A percentile compares a stretch with the other conserved stretches of the same genome.
Evolutionary conservation across 2,113 vertebrate genomes (phyloP).

Genomic region (Calyptomena viridis): DNA sequence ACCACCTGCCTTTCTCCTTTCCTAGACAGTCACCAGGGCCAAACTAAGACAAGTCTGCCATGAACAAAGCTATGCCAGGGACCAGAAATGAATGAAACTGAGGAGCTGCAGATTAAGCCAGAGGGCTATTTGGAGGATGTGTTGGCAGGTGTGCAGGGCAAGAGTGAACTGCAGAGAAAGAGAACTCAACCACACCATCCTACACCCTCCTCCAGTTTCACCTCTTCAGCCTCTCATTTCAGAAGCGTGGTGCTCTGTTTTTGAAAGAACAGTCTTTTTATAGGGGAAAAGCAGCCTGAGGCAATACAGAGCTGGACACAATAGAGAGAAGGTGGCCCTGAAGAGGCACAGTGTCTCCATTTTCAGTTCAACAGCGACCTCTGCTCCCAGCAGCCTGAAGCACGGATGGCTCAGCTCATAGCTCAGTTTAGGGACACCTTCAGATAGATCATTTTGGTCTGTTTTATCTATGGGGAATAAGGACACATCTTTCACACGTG

Average conservation of each 20-base stretch:
- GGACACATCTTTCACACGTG: not conserved
- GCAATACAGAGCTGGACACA: not conserved
- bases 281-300: not conserved
- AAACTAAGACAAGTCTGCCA: not conserved
- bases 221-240: not conserved
- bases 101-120: not conserved
- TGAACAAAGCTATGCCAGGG: not conserved
- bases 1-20: not conserved
- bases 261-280: not conserved
- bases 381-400: slow-evolving; percentile 13
- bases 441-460: not conserved
- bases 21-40: not conserved
- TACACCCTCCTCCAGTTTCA: fast-evolving
- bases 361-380: slow-evolving; percentile 72
- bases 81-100: not conserved
- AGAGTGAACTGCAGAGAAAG: not conserved
- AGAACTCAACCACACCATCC: not conserved
- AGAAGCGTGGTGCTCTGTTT: not conserved
- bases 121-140: not conserved
- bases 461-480: not conserved
- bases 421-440: not conserved
- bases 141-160: too few relatives aligned
- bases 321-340: not conserved
- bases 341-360: slow-evolving; percentile 32
- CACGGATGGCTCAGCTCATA: not conserved